Conservation (phyloP, 2,888 invertebrate species). For the Trichogramma evanescens region DNA sequence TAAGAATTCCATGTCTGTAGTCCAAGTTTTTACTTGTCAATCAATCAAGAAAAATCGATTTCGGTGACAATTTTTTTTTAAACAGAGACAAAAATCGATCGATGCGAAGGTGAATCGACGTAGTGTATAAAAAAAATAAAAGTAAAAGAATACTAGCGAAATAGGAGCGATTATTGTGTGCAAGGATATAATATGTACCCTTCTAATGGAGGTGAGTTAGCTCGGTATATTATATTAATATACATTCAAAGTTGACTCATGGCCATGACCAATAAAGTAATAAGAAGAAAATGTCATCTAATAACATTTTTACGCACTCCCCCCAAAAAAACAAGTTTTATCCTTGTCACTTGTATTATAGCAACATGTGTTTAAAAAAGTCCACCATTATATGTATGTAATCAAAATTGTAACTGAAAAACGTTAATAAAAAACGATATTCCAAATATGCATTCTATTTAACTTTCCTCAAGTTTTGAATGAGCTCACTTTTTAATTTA, state of each 20-base stretch:
- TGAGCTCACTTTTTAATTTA: no score
- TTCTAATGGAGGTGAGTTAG: conserved; percentile 40
- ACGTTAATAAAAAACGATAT: conserved; percentile 45
- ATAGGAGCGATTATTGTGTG: conserved; percentile 41
- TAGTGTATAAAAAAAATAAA: conserved; percentile 37
- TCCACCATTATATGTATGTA: conserved; percentile 46
- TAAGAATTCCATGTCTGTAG: conserved; percentile 29
- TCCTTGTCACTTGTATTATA: conserved; percentile 46
- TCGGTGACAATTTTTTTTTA: conserved; percentile 15
- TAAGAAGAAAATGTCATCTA: conserved; percentile 43
- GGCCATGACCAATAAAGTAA: conserved; percentile 44
- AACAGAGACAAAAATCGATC: conserved; percentile 29
- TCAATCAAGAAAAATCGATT: conserved; percentile 26
- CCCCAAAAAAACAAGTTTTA: conserved; percentile 38
- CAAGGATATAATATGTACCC: conserved; percentile 40
- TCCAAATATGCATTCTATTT: conserved; percentile 23
- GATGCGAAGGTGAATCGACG: conserved; percentile 37
- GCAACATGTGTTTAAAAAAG: conserved; percentile 43
- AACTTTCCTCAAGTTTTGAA: no score
- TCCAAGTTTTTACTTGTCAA: conserved; percentile 28
- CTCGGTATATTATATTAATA: conserved; percentile 47
- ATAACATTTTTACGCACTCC: conserved; percentile 46
- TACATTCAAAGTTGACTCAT: conserved; percentile 43
- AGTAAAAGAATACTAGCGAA: conserved; percentile 33
- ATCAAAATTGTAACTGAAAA: conserved; percentile 47